phyloP scores from a whole-genome alignment of 2,888 invertebrate genomes.

The Pristionchus entomophagus region DNA sequence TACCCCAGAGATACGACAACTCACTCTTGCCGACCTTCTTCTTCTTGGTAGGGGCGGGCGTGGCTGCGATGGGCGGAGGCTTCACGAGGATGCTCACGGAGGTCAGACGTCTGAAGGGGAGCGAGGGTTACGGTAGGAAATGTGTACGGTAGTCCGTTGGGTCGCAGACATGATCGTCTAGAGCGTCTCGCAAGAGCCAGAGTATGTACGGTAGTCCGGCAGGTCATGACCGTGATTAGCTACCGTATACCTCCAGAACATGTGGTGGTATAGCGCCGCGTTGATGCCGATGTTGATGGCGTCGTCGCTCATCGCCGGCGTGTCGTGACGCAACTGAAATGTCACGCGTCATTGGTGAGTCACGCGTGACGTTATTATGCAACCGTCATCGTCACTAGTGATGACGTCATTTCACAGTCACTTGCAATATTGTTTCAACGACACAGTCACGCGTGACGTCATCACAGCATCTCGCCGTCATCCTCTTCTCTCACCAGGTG shows the following conservation, averaged over 20 bases:
- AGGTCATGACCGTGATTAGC: not conserved
- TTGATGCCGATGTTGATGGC: constrained; percentile 31
- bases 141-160: not conserved
- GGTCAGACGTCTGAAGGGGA: not conserved
- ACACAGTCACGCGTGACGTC: too few relatives aligned
- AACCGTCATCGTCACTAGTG: too few relatives aligned
- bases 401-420: not conserved
- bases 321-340: not conserved
- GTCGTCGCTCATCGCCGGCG: constrained; percentile 18
- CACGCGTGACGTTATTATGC: too few relatives aligned
- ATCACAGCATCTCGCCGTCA: not conserved
- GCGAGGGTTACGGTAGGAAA: not conserved
- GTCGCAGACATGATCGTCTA: too few relatives aligned
- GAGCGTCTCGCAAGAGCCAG: not conserved
- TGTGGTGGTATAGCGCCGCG: constrained; percentile 17
- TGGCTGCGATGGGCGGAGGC: not conserved
- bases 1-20: not conserved
- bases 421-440: too few relatives aligned
- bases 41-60: not conserved
- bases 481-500: not conserved
- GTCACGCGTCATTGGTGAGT: too few relatives aligned
- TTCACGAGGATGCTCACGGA: not conserved
- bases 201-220: not conserved
- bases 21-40: not conserved
- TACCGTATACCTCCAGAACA: constrained; percentile 23